A percentile compares a stretch with the other conserved stretches of the same genome.
Evolutionary conservation across 2,888 invertebrate species (phyloP).

Genomic region (Xestia rhomboidea): DNA sequence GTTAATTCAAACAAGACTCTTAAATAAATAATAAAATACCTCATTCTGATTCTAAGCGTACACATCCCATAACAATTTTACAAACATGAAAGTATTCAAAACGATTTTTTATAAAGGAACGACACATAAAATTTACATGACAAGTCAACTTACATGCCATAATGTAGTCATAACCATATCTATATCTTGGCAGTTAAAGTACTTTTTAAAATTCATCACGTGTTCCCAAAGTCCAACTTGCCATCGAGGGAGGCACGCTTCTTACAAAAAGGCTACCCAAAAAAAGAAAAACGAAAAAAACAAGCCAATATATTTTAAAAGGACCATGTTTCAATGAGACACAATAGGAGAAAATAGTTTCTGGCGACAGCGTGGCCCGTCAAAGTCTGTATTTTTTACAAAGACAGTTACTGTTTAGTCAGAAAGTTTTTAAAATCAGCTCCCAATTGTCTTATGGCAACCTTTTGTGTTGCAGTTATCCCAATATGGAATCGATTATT

Average conservation of each 20-base stretch:
- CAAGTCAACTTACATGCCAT: slow-evolving; percentile 80
- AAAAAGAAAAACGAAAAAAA: slow-evolving; percentile 78
- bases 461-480: slow-evolving; percentile 22
- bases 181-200: slow-evolving; percentile 78
- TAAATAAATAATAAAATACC: slow-evolving; percentile 65
- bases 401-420: slow-evolving; percentile 57
- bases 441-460: slow-evolving; percentile 51
- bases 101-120: slow-evolving; percentile 74
- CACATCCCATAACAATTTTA: slow-evolving; percentile 74
- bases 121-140: slow-evolving; percentile 83
- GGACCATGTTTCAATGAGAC: slow-evolving; percentile 80
- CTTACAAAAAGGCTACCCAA: slow-evolving; percentile 80
- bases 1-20: slow-evolving; percentile 28
- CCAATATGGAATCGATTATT: slow-evolving; percentile 32
- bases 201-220: slow-evolving; percentile 89
- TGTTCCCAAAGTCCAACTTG: slow-evolving; percentile 77
- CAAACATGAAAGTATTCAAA: slow-evolving; percentile 72
- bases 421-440: slow-evolving; percentile 34
- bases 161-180: slow-evolving; percentile 83
- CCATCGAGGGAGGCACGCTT: slow-evolving; percentile 83
- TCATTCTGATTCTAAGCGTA: slow-evolving; percentile 74
- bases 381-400: slow-evolving; percentile 74
- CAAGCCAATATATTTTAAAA: slow-evolving; percentile 84
- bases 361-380: slow-evolving; percentile 80
- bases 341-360: slow-evolving; percentile 85